These are phyloP conservation scores for Epizoanthus ramosus DNA, from an alignment of 92 coral and sea anemone species.

Conservation along the genomic window DNA sequence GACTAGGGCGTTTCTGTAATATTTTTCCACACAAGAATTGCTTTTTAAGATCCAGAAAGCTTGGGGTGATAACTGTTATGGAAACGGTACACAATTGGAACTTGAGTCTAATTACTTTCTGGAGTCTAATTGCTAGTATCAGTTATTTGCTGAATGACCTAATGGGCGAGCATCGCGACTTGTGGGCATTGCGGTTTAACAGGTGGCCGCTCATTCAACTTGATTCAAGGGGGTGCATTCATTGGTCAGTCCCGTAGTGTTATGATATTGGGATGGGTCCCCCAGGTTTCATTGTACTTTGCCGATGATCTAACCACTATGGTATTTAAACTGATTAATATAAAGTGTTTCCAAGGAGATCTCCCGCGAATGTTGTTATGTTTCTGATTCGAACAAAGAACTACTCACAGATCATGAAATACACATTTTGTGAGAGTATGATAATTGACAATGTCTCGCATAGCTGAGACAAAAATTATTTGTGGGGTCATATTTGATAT, in stretches of 20 bases:
- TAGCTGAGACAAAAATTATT: conserved; percentile 28
- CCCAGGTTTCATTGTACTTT: neutral
- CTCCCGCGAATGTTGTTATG: conserved; percentile 10
- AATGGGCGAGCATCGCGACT: neutral
- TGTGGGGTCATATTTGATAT: neutral
- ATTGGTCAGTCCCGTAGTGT: neutral
- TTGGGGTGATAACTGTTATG: conserved; percentile 16
- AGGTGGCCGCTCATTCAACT: conserved; percentile 10
- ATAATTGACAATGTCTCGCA: conserved; percentile 20
- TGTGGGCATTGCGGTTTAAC: conserved; percentile 33
- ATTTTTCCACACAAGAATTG: conserved; percentile 32
- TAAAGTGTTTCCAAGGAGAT: conserved; percentile 27
- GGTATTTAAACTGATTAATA: conserved; percentile 15
- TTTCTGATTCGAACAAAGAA: neutral
- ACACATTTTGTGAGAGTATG: conserved; percentile 22
- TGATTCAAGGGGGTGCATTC: neutral
- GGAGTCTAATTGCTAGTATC: conserved; percentile 16
- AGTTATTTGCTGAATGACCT: conserved; percentile 29
- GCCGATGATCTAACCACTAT: conserved; percentile 32
- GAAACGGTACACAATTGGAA: conserved; percentile 26
- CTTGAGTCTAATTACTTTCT: conserved; percentile 17
- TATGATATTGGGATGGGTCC: neutral
- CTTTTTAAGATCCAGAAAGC: neutral
- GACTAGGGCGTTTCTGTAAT: neutral
- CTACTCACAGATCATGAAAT: conserved; percentile 6